phyloP scores from a whole-genome alignment of 2,797 vertebrate genomes.

The Lithobates sylvaticus region DNA sequence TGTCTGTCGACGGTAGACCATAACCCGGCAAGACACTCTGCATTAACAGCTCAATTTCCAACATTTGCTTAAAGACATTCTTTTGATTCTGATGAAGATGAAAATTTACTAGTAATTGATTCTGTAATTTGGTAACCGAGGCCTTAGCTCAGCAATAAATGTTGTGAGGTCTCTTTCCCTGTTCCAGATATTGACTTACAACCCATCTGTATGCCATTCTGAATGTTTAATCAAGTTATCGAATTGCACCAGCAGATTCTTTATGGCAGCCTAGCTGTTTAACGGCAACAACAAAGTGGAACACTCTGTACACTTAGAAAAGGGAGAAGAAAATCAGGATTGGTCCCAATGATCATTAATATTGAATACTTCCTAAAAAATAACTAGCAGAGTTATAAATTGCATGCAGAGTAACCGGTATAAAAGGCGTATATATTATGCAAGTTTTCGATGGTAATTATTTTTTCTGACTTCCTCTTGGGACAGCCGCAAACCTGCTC shows the following conservation, averaged over 20 bases:
- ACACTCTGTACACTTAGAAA: conserved; percentile 13
- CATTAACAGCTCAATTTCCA: conserved; percentile 2
- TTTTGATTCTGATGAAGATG: not conserved
- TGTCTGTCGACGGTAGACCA: not conserved
- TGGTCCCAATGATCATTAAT: conserved; percentile 55
- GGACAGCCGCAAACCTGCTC: conserved; percentile 3
- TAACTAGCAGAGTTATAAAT: conserved; percentile 38
- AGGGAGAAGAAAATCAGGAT: conserved; percentile 18
- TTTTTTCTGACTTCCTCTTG: conserved; percentile 28
- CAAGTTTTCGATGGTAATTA: conserved; percentile 30
- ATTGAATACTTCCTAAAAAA: conserved; percentile 51
- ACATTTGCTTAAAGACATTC: not conserved
- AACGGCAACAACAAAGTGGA: conserved; percentile 40
- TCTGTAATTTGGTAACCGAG: conserved; percentile 36
- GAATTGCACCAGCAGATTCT: conserved; percentile 40
- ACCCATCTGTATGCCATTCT: conserved; percentile 49
- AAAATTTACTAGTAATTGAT: conserved; percentile 18
- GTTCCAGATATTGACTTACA: conserved; percentile 36
- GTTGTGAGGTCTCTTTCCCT: not conserved
- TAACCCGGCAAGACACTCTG: not conserved
- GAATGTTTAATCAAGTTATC: conserved; percentile 53
- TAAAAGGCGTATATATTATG: conserved; percentile 40
- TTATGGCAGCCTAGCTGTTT: conserved; percentile 47
- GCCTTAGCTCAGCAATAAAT: conserved; percentile 47
- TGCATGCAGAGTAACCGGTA: not conserved